These are phyloP conservation scores for Crenuchus spilurus DNA, from an alignment of 2,797 vertebrate species.

Conservation along the genomic window DNA sequence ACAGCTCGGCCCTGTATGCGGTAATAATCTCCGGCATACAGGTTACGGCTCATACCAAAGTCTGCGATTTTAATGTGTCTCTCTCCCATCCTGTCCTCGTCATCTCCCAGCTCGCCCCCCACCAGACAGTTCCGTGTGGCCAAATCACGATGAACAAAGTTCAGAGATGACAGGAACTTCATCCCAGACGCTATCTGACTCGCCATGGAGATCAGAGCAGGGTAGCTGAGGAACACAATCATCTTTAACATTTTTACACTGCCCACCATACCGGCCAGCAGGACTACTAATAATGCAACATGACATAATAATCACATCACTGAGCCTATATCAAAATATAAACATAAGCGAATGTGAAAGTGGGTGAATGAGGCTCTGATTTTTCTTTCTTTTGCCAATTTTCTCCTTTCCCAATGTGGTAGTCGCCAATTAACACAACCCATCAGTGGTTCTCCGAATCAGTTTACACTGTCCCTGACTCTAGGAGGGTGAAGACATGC, in stretches of 20 bases:
- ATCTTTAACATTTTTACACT: not conserved
- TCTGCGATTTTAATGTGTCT: slow-evolving; percentile 93
- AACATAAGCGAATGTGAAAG: no score
- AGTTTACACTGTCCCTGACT: no score
- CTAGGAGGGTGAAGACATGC: no score
- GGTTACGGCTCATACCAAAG: slow-evolving; percentile 93
- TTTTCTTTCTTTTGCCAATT: no score
- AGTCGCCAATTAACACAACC: no score
- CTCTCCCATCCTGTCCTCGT: slow-evolving; percentile 75
- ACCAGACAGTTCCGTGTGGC: slow-evolving; percentile 93
- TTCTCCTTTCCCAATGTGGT: no score
- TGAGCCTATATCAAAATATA: no score
- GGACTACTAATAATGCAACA: no score
- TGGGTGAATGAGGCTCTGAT: no score
- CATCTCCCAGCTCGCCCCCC: slow-evolving; percentile 83
- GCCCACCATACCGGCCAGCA: not conserved
- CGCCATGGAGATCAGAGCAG: slow-evolving; percentile 85
- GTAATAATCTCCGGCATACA: slow-evolving; percentile 91
- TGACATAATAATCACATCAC: no score
- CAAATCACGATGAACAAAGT: slow-evolving; percentile 92
- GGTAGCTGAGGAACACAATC: slow-evolving; percentile 74
- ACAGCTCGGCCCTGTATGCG: slow-evolving; percentile 91
- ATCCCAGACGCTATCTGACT: slow-evolving; percentile 92
- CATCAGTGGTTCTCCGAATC: no score
- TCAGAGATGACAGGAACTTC: slow-evolving; percentile 90